A percentile compares a stretch with the other conserved stretches of the same genome.
Conservation (phyloP, 2,113 vertebrate species). For the Muntiacus reevesi region DNA sequence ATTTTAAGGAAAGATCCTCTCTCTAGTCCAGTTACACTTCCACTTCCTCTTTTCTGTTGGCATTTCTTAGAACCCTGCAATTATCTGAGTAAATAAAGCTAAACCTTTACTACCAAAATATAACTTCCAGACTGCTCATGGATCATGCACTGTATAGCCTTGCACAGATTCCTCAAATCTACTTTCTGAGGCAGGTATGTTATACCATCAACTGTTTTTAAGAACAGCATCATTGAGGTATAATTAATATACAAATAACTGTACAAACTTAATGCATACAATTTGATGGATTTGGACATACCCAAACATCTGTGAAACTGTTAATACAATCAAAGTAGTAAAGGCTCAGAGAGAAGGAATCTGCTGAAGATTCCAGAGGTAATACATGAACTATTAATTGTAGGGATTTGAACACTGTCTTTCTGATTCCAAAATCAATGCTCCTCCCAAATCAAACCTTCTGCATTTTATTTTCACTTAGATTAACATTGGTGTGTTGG, state of each 20-base stretch:
- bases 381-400: background rate
- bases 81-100: background rate
- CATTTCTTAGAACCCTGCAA: background rate
- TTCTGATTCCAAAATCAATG: background rate
- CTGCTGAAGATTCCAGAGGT: background rate
- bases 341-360: background rate
- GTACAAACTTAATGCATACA: background rate
- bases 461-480: background rate
- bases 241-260: background rate
- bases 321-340: background rate
- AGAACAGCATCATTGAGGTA: background rate
- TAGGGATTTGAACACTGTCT: background rate
- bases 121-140: background rate
- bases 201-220: background rate
- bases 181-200: background rate
- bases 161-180: background rate
- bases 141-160: background rate
- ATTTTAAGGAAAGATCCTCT: background rate
- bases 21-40: background rate
- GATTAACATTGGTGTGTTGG: background rate
- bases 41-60: background rate
- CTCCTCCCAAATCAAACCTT: background rate
- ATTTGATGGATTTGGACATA: background rate
- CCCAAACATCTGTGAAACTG: background rate
- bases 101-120: slow-evolving; percentile 13